Conservation (phyloP, 2,888 invertebrate species). For the Pollenia amentaria region DNA sequence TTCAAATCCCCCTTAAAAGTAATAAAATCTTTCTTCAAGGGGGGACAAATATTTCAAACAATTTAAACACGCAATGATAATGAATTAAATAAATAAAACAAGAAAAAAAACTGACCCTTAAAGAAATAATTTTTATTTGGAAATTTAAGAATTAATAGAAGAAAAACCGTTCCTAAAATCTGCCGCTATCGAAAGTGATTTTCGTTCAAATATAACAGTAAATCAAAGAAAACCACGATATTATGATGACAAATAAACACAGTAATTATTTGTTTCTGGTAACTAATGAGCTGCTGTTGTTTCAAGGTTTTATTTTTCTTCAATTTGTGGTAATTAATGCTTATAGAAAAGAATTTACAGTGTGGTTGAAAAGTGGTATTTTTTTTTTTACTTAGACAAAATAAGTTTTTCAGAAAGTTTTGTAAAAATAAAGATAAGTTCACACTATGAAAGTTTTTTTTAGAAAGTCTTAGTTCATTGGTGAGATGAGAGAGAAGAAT, state of each 20-base stretch:
- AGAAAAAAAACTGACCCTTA: slow-evolving; percentile 15
- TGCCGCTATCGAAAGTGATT: slow-evolving; percentile 1
- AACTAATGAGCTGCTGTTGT: slow-evolving; percentile 56
- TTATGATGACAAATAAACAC: slow-evolving; percentile 66
- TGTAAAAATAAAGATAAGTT: too few species aligned
- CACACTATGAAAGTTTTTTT: too few species aligned
- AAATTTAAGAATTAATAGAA: background rate
- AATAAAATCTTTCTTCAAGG: background rate
- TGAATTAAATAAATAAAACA: slow-evolving; percentile 20
- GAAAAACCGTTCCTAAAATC: background rate
- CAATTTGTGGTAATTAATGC: background rate
- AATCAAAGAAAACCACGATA: slow-evolving; percentile 57
- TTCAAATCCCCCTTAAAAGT: background rate
- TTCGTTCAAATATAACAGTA: slow-evolving; percentile 33
- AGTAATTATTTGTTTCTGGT: slow-evolving; percentile 29
- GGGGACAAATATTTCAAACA: slow-evolving; percentile 17
- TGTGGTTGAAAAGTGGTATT: background rate
- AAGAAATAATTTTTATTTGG: background rate
- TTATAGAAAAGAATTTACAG: background rate
- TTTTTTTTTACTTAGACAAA: too few species aligned
- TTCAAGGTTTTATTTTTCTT: background rate
- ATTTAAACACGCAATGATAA: slow-evolving; percentile 56
- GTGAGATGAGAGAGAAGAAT: too few species aligned
- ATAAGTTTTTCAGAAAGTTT: too few species aligned
- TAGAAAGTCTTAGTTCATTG: too few species aligned